Percentiles rank a stretch among this genome's conserved stretches.
phyloP scores from a whole-genome alignment of 2,797 vertebrate species.

The Microhierax caerulescens region DNA sequence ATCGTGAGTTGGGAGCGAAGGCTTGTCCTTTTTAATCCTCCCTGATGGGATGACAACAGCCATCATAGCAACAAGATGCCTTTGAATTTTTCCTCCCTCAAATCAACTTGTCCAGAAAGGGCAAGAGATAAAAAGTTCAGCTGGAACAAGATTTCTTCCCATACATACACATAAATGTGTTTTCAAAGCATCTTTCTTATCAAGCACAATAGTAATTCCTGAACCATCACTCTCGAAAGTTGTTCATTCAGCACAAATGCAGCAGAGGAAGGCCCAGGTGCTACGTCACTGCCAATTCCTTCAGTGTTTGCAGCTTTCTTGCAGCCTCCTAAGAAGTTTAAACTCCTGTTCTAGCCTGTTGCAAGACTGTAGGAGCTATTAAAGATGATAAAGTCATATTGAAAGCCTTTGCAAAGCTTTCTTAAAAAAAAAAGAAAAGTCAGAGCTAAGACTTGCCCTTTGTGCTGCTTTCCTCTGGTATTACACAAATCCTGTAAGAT shows the following conservation, averaged over 20 bases:
- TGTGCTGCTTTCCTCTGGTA: background rate
- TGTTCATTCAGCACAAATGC: background rate
- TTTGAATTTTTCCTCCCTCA: background rate
- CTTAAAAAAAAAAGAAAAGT: background rate
- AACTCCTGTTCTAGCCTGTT: background rate
- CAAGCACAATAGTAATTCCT: background rate
- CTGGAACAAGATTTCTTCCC: background rate
- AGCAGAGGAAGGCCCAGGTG: background rate
- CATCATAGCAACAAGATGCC: background rate
- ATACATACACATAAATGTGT: accelerated
- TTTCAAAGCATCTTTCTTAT: background rate
- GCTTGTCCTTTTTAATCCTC: background rate
- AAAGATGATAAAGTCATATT: background rate
- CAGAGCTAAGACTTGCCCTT: background rate
- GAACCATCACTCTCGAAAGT: background rate
- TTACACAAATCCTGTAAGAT: background rate
- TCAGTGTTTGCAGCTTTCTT: background rate
- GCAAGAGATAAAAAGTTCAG: background rate
- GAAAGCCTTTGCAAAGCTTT: background rate
- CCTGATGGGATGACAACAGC: background rate
- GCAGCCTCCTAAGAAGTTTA: background rate
- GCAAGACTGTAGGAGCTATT: background rate
- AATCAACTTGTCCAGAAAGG: background rate
- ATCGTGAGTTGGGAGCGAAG: accelerated
- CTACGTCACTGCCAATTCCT: background rate